Evolutionary conservation across 1,140 invertebrate species (phyloP).

Genomic region (Augochlora pura): DNA sequence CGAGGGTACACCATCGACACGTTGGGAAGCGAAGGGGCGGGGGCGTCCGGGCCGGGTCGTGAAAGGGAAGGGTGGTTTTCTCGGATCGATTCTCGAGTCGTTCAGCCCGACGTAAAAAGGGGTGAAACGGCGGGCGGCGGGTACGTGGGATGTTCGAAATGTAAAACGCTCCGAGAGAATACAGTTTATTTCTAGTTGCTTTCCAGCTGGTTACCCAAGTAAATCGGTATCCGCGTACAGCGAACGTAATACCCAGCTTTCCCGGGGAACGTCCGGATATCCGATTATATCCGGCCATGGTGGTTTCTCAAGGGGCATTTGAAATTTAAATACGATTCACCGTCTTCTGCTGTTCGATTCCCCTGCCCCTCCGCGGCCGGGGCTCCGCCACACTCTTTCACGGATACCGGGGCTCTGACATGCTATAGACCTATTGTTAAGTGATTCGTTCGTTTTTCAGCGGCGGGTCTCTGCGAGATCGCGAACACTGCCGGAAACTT

Average conservation of each 20-base stretch:
- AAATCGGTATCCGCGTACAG: constrained; percentile 51
- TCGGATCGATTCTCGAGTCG: constrained; percentile 1
- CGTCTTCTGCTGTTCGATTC: constrained; percentile 44
- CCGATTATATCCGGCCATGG: constrained; percentile 69
- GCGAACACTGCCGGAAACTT: not conserved
- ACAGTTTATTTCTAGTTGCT: constrained; percentile 51
- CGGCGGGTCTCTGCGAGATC: not conserved
- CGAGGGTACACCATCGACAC: too few species aligned
- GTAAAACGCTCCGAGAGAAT: constrained; percentile 9
- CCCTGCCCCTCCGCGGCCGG: not conserved
- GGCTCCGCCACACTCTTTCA: not conserved
- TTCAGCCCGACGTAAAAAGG: constrained; percentile 3
- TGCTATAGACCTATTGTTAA: not conserved
- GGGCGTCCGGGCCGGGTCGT: too few species aligned
- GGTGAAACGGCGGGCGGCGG: not conserved
- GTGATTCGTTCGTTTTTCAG: not conserved
- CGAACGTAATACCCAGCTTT: constrained; percentile 59
- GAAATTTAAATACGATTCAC: constrained; percentile 76
- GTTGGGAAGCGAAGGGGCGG: too few species aligned
- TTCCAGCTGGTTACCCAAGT: constrained; percentile 57
- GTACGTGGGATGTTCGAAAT: not conserved
- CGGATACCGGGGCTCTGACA: not conserved
- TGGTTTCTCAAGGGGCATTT: constrained; percentile 65
- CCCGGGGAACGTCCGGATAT: constrained; percentile 67
- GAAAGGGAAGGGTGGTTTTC: not conserved